Base-by-base conservation (phyloP, 1,140 invertebrate species). In the Lasioglossum baleicum region DNA sequence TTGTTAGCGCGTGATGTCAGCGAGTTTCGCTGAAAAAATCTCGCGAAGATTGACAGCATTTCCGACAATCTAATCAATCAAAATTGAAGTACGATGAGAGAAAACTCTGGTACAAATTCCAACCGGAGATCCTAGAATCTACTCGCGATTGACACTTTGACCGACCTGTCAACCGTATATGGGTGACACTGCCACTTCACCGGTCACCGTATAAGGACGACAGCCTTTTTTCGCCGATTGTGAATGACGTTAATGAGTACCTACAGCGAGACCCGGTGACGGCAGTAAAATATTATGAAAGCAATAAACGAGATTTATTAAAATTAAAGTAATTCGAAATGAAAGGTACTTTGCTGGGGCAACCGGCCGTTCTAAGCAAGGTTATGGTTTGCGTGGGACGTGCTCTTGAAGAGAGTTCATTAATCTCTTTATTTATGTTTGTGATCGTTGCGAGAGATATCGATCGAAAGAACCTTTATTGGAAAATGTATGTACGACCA, bases 211-310 rank as follows among this genome's bases (percentile, higher is more conserved):
- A 66, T 22, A 44, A 20, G 35, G n/a, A 2, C 15, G 70, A 61
- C 60, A 63, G 71, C 7, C 44, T 64, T 51, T 53, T 35, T 51
- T 20, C 35, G 4, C 8, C 26, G 56, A 51, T 73, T 20, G 17
- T 35, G 42, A 73, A 53, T 15, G 72, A 74, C 72, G 44, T 74
- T 74, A 74, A 74, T 65, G 61, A 74, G 26, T 20, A 7, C 2
- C 5, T 17, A 6, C 20, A 7, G 20, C 56, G 3, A 53, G 2
- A 26, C 7, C 35, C n/a, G 17, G 2, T 2, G 2, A 20, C 13
- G 5, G 20, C 20, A 22, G 13, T 42, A 26, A 53, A 60, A 42
- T 60, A 71, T 71, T 15, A 60, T 40, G 53, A 22, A 22, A 42
- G 31, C 31, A 22, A 58, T 42, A 40, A 58, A 13, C 53, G 4